phyloP scores from a whole-genome alignment of 2,113 vertebrate genomes.

The Chunga burmeisteri region DNA sequence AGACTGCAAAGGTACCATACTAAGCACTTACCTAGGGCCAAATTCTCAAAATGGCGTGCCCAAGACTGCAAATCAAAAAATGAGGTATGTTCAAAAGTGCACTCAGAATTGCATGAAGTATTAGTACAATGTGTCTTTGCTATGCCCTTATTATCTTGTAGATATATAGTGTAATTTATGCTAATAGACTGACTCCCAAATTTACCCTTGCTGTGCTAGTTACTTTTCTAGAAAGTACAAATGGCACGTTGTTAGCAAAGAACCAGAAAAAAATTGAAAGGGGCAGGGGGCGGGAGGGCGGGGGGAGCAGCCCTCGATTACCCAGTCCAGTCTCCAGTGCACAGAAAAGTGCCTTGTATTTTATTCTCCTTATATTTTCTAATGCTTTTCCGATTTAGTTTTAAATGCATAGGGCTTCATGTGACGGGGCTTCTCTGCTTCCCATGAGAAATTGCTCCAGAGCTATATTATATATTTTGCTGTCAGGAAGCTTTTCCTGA shows the following conservation, averaged over 20 bases:
- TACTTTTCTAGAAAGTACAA: conserved; percentile 56
- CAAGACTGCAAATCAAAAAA: neutral
- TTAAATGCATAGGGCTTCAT: conserved; percentile 5
- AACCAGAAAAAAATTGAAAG: neutral
- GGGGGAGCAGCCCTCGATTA: neutral
- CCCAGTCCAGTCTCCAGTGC: neutral
- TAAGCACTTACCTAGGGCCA: neutral
- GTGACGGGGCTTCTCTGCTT: conserved; percentile 4
- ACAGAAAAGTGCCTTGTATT: neutral
- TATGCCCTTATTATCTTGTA: conserved; percentile 63
- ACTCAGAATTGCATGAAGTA: conserved; percentile 6
- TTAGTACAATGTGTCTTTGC: conserved; percentile 56
- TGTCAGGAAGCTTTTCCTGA: conserved; percentile 49
- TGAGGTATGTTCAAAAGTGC: neutral
- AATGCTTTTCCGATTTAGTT: conserved; percentile 32
- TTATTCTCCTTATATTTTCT: conserved; percentile 38
- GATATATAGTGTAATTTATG: conserved; percentile 63
- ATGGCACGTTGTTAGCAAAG: neutral
- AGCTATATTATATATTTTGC: conserved; percentile 34
- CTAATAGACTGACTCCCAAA: conserved; percentile 58
- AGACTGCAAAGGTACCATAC: neutral
- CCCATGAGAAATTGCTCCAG: conserved; percentile 14
- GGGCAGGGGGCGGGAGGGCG: neutral
- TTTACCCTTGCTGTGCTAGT: conserved; percentile 64
- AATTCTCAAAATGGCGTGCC: neutral